Evolutionary conservation across 2,797 vertebrate genomes (phyloP).

Genomic region (Morus bassanus): DNA sequence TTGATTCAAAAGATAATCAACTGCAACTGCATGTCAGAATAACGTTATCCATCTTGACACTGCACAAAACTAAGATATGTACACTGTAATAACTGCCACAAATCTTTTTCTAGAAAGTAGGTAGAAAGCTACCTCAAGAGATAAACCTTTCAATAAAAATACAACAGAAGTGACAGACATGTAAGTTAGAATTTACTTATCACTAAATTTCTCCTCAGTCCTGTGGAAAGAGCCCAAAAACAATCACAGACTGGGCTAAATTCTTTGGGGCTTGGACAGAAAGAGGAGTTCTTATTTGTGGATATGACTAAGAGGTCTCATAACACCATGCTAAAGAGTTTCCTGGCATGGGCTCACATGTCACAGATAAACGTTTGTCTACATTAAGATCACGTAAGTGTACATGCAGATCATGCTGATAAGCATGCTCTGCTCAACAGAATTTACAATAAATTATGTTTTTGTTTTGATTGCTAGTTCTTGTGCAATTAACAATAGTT

Average conservation of each 20-base stretch:
- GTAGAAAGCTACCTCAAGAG: background rate
- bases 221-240: background rate
- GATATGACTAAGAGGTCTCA: fast-evolving
- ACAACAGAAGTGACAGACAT: background rate
- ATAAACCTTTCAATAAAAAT: background rate
- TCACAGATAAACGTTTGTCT: background rate
- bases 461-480: background rate
- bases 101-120: background rate
- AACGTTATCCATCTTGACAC: fast-evolving
- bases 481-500: background rate
- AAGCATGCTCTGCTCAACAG: fast-evolving
- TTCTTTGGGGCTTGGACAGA: background rate
- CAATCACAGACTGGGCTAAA: background rate
- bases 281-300: background rate
- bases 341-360: fast-evolving
- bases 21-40: background rate
- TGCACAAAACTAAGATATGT: background rate
- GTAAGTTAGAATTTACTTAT: background rate
- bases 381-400: fast-evolving
- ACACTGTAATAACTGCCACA: background rate
- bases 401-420: background rate
- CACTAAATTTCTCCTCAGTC: background rate
- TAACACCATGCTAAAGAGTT: background rate
- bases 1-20: background rate
- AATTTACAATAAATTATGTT: background rate